Evolutionary conservation across 1,140 invertebrate species (phyloP).

Genomic region (Aphelinus atriplicis): DNA sequence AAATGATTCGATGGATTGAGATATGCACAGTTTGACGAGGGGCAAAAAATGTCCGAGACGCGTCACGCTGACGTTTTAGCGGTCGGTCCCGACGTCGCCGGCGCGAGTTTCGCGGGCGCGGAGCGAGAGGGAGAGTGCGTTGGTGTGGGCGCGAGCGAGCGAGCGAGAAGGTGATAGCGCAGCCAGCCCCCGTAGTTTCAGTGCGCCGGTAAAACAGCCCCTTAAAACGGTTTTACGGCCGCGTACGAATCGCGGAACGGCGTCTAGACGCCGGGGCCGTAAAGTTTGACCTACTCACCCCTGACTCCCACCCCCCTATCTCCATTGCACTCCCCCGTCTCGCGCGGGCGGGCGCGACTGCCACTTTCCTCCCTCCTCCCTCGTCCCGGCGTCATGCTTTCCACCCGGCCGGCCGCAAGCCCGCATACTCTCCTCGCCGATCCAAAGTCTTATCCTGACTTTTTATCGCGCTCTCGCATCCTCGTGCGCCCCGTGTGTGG

Average conservation of each 20-base stretch:
- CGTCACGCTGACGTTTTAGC: not conserved
- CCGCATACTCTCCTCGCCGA: slow-evolving; percentile 3
- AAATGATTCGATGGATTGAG: too few species aligned
- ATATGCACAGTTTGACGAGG: too few species aligned
- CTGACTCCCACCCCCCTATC: slow-evolving; percentile 43
- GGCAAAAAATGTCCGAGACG: not conserved
- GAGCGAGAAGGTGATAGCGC: not conserved
- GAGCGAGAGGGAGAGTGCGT: too few species aligned
- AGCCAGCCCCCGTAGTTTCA: slow-evolving; percentile 42
- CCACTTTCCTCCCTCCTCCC: not conserved
- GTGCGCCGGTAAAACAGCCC: slow-evolving; percentile 65
- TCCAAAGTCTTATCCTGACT: slow-evolving; percentile 5
- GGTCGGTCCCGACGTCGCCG: not conserved
- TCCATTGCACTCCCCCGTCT: too few species aligned
- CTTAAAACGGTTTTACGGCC: slow-evolving; percentile 66
- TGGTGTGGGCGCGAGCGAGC: too few species aligned
- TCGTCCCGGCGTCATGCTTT: not conserved
- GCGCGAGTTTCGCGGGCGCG: too few species aligned
- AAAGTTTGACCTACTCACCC: slow-evolving; percentile 67
- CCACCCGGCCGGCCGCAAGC: slow-evolving; percentile 19
- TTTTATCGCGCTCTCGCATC: slow-evolving; percentile 40
- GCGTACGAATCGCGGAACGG: slow-evolving; percentile 62
- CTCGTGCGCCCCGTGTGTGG: slow-evolving; percentile 21
- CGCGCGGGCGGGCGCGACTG: slow-evolving; percentile 31
- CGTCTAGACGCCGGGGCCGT: slow-evolving; percentile 65